Conservation (phyloP, 2,113 vertebrate species). For the Capricornis sumatraensis region DNA sequence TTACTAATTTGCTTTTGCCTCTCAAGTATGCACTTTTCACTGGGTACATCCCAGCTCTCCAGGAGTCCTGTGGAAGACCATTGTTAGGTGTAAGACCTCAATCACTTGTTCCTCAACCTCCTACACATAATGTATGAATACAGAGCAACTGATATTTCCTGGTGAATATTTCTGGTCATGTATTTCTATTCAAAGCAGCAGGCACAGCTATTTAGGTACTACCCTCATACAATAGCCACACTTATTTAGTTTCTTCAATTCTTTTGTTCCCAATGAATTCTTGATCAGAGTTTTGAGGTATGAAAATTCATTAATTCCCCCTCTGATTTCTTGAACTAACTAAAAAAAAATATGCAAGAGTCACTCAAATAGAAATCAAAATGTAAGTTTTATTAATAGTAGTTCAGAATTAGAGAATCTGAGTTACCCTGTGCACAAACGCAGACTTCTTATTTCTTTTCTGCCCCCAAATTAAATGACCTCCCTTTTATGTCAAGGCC, state of each 20-base stretch:
- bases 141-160: not conserved
- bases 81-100: not conserved
- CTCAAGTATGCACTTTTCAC: not conserved
- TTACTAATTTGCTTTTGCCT: not conserved
- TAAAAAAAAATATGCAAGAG: not conserved
- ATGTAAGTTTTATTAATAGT: not conserved
- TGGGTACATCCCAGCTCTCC: not conserved
- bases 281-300: not conserved
- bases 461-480: not conserved
- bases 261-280: not conserved
- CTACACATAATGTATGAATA: too few relatives aligned
- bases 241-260: not conserved
- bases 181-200: not conserved
- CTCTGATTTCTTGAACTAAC: not conserved
- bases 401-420: not conserved
- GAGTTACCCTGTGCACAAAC: not conserved
- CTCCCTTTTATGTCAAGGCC: not conserved
- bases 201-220: too few relatives aligned
- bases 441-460: not conserved
- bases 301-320: conserved; percentile 18
- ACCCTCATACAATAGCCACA: not conserved
- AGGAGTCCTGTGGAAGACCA: not conserved
- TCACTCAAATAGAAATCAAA: not conserved
- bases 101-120: not conserved
- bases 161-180: not conserved